Conservation (phyloP, 2,113 vertebrate genomes). For the Epinephelus fuscoguttatus region DNA sequence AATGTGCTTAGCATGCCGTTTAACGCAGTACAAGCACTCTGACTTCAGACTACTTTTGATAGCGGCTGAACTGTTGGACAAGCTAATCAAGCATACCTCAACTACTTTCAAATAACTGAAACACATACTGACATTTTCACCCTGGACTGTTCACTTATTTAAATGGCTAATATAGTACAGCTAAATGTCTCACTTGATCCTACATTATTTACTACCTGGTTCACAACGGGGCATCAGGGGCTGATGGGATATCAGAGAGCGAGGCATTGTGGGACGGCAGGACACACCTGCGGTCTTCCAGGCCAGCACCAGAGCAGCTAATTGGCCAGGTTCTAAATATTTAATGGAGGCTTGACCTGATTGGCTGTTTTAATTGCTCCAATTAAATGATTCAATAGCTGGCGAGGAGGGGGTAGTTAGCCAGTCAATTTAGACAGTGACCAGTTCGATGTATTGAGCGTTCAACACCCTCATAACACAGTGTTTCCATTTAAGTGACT, state of each 20-base stretch:
- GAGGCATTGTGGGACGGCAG: slow-evolving; percentile 60
- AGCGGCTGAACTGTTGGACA: slow-evolving; percentile 45
- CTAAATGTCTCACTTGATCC: slow-evolving; percentile 56
- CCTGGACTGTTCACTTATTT: slow-evolving; percentile 71
- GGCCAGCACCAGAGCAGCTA: slow-evolving; percentile 70
- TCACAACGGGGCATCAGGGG: slow-evolving; percentile 62
- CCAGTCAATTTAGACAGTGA: slow-evolving; percentile 58
- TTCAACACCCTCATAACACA: slow-evolving; percentile 47
- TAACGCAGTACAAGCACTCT: neutral
- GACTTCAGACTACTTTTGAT: slow-evolving; percentile 19
- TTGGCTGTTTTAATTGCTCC: slow-evolving; percentile 80
- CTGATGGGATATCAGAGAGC: slow-evolving; percentile 72
- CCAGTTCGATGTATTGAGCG: slow-evolving; percentile 67
- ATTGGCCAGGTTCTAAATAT: slow-evolving; percentile 80
- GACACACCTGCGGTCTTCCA: slow-evolving; percentile 61
- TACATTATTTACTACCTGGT: slow-evolving; percentile 77
- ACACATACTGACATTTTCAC: slow-evolving; percentile 67
- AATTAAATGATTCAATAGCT: slow-evolving; percentile 83
- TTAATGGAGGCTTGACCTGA: slow-evolving; percentile 78
- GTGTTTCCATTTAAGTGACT: slow-evolving; percentile 56
- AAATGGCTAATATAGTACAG: slow-evolving; percentile 71
- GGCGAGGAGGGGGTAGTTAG: slow-evolving; percentile 45
- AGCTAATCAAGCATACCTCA: slow-evolving; percentile 51
- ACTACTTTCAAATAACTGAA: slow-evolving; percentile 59
- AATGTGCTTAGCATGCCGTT: neutral